Base-by-base conservation (phyloP, 2,888 invertebrate genomes). In the Chymomyza fuscimana region DNA sequence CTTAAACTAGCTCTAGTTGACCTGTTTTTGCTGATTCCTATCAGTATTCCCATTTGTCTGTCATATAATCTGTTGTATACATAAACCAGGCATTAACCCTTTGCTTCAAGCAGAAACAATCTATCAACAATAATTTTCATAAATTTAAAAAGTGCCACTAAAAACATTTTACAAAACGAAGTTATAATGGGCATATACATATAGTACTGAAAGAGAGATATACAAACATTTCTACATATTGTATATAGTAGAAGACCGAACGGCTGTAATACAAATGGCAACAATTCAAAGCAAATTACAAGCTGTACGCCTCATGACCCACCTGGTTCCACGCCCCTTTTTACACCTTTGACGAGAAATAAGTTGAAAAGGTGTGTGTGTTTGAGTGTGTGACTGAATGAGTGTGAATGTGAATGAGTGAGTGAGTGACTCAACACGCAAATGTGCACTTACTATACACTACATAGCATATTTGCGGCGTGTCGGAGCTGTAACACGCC, bases 251-350 rank as follows among this genome's bases (percentile, higher is more conserved):
- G 32, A 7, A 32, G 32, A 32, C 32, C 32, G 12, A 46, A 5
- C 70, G 76, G 70, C 73, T 62, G 68, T 67, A 78, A 80, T 46
- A 87, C 83, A 87, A 83, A 87, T 87, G 87, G 86, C 83, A 87
- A 82, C 82, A 85, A 85, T 87, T 83, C 85, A 82, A 83, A 80
- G 72, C 77, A 85, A 83, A 83, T 83, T 83, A 88, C 87, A 32
- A 65, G 71, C 79, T 77, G 82, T 75, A 74, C 80, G 75, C 86
- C 86, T 82, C 73, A 59, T 80, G 74, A 79, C 77, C 77, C 79
- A 69, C 56, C 67, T 51, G 63, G 10, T 12, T 69, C 69, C 87
- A 87, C 87, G 83, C 83, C 83, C 70, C 62, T 29, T 80, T 84
- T 83, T 87, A 87, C 83, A 87, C 86, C 87, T 83, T 77, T 67